Base-by-base conservation (phyloP, 1,140 invertebrate species). In the Pachypeltis micranthus region DNA sequence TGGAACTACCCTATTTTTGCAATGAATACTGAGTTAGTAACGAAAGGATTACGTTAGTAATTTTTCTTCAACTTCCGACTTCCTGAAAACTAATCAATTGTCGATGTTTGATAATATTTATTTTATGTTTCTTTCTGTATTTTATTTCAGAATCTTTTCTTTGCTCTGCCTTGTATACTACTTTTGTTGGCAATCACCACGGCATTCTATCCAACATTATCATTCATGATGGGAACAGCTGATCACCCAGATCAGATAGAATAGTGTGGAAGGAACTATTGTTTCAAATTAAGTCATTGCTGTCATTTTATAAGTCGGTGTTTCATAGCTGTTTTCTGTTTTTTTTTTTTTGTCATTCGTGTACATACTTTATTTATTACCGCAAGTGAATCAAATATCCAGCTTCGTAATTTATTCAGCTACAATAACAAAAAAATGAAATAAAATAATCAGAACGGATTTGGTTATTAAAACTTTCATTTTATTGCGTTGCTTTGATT, bases 111-210 rank as follows among this genome's bases (percentile, higher is more conserved):
- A 27, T 29, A 47, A 19, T 1, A 16, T 34, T 59, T 27, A 25
- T 31, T 7, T 61, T 39, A 39, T 55, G 21, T 44, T 25, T 39
- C n/a, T n/a, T 64, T 55, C 34, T 58, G 3, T 34, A 54, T 59
- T 62, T 61, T 34, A 16, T 58, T 65, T 59, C 55, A 66, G 65
- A 66, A 66, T 61, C 29, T 64, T 16, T 55, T 66, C 14, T 66
- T 66, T 21, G 47, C 59, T 2, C 62, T 66, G n/a, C 65, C 65
- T 1, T 61, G 59, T 19, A 24, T 66, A 21, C 21, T 64, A 14
- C 28, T 66, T 16, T 39, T 66, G 14, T 31, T 66, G 24, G 65
- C 65, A 25, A 23, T 66, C 25, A 64, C 63, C 12, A 61, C 64
- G 26, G 62, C 59, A 2, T 66, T 66, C 56, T 63, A 66, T 47